These are phyloP conservation scores for Pemphredon lugubris DNA, from an alignment of 2,888 invertebrate species.

Conservation along the genomic window DNA sequence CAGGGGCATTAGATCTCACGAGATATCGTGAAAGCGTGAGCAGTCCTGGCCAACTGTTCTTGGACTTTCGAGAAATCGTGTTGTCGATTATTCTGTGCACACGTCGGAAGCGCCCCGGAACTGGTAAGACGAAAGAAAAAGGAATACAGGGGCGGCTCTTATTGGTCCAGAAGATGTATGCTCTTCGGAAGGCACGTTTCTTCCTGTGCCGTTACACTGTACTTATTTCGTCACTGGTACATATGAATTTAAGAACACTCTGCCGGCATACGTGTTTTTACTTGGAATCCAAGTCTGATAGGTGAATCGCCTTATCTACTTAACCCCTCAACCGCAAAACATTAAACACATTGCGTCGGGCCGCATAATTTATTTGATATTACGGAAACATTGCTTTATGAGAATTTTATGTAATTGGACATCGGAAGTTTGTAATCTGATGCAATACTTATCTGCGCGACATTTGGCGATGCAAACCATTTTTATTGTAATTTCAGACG, in stretches of 20 bases:
- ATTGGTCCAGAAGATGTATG: neutral
- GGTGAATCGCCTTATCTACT: neutral
- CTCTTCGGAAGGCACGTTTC: neutral
- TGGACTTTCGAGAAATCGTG: neutral
- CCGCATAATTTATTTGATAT: too few relatives aligned
- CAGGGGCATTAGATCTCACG: neutral
- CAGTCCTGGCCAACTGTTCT: neutral
- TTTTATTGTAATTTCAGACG: too few relatives aligned
- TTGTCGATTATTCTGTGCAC: conserved; percentile 2
- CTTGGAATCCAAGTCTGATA: neutral
- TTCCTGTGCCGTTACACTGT: neutral
- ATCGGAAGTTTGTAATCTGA: too few relatives aligned
- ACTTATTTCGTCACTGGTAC: neutral
- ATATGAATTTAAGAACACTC: neutral
- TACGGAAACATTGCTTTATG: too few relatives aligned
- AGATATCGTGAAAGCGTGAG: neutral
- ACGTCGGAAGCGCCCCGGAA: neutral
- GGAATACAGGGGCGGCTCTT: neutral
- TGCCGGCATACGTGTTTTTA: neutral
- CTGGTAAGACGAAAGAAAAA: neutral
- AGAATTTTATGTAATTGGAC: too few relatives aligned
- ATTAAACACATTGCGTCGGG: too few relatives aligned
- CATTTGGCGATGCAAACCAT: too few relatives aligned
- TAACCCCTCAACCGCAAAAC: too few relatives aligned
- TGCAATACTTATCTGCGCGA: too few relatives aligned